These are phyloP conservation scores for Tenthredo scrophulariae DNA, from an alignment of 2,888 invertebrate genomes.

Conservation along the genomic window DNA sequence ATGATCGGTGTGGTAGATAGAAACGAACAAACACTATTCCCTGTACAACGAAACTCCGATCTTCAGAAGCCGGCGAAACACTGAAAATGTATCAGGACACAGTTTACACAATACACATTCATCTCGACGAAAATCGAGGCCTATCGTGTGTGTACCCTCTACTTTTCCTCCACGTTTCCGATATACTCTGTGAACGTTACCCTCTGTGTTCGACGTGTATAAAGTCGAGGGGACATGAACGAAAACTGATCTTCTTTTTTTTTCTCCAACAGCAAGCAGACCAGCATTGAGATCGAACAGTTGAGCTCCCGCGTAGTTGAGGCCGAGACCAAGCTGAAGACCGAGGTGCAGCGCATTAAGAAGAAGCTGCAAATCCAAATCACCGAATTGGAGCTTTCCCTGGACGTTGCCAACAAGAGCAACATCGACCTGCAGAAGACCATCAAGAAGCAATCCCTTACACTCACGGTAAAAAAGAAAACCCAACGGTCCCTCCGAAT, in stretches of 20 bases:
- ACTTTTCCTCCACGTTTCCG: background rate
- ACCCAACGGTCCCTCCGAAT: too few relatives aligned
- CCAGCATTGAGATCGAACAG: conserved; percentile 98
- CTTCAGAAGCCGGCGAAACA: background rate
- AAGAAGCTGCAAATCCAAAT: conserved; percentile 99
- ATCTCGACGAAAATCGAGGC: conserved; percentile 17
- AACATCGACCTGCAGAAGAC: conserved; percentile 98
- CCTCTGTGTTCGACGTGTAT: background rate
- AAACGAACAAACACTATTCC: conserved; percentile 23
- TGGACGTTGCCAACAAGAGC: conserved; percentile 99
- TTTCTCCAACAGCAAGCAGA: conserved; percentile 88
- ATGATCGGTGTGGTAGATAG: conserved; percentile 42
- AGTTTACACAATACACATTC: conserved; percentile 15
- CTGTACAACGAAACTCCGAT: background rate
- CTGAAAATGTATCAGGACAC: background rate
- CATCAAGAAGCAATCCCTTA: conserved; percentile 97
- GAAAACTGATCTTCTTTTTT: conserved; percentile 16
- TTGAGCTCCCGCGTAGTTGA: conserved; percentile 96
- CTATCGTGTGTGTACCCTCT: background rate
- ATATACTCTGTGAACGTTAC: background rate
- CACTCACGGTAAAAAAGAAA: conserved; percentile 83
- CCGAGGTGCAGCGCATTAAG: conserved; percentile 97
- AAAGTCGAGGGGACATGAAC: background rate
- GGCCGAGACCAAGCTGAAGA: conserved; percentile 96
- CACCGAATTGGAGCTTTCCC: conserved; percentile 96